Conservation (phyloP, 2,797 vertebrate genomes). For the Propithecus perrieri region DNA sequence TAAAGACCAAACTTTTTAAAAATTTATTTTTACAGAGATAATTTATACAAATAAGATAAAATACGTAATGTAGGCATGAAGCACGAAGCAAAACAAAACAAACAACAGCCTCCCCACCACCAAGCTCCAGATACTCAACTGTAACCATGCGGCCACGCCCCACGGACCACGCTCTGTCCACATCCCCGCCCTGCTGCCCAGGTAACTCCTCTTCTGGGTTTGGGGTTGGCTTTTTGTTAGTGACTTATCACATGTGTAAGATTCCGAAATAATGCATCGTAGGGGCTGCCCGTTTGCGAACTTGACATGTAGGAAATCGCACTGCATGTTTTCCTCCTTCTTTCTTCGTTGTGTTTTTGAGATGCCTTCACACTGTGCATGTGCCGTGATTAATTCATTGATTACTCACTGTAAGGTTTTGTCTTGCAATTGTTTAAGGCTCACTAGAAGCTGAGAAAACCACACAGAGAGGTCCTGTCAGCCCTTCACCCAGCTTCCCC, state of each 20-base stretch:
- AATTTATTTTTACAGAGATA: background rate
- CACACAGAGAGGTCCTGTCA: background rate
- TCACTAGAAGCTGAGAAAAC: background rate
- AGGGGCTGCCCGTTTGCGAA: too few relatives aligned
- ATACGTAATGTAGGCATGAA: fast-evolving
- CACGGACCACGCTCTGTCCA: fast-evolving
- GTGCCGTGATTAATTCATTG: background rate
- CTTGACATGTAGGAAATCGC: fast-evolving
- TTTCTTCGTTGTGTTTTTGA: background rate
- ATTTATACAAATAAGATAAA: background rate
- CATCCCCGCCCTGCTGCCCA: too few relatives aligned
- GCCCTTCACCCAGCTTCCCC: background rate
- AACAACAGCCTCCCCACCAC: background rate
- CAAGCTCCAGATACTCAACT: background rate
- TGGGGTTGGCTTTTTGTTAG: background rate
- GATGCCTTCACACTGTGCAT: background rate
- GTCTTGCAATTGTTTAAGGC: background rate
- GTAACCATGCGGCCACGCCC: fast-evolving
- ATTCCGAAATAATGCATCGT: fast-evolving
- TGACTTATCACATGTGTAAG: background rate
- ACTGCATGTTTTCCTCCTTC: background rate
- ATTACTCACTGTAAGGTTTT: background rate
- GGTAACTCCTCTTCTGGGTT: background rate
- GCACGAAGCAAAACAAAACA: background rate
- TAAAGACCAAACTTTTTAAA: background rate